These are phyloP conservation scores for Tricholaema leucomelas DNA, from an alignment of 2,113 vertebrate species.

Conservation along the genomic window DNA sequence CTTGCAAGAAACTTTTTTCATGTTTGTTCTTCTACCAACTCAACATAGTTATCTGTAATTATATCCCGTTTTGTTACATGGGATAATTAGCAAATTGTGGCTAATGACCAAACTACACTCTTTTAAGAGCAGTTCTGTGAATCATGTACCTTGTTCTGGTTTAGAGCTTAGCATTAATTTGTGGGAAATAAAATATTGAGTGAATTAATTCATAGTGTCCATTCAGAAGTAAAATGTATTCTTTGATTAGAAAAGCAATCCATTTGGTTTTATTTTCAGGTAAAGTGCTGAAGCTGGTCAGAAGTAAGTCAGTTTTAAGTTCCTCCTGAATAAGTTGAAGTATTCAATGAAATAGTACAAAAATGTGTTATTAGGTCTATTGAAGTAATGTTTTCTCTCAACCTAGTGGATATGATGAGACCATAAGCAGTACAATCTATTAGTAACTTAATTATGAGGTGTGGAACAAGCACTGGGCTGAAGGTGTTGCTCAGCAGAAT, in stretches of 20 bases:
- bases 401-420: not conserved
- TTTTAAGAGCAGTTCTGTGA: not conserved
- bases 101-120: not conserved
- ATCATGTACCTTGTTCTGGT: not conserved
- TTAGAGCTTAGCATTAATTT: not conserved
- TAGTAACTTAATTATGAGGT: not conserved
- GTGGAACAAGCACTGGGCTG: not conserved
- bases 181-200: not conserved
- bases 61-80: not conserved
- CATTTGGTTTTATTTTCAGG: not conserved
- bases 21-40: not conserved
- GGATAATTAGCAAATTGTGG: not conserved
- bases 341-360: not conserved
- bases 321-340: not conserved
- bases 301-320: not conserved
- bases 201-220: not conserved
- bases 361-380: not conserved
- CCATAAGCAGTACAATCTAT: not conserved
- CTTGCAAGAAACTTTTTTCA: not conserved
- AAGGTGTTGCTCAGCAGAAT: not conserved
- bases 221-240: not conserved
- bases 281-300: not conserved
- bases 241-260: not conserved
- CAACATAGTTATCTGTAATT: not conserved
- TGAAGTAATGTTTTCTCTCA: not conserved